phyloP scores from a whole-genome alignment of 2,888 invertebrate species.

The Diarsia rubi region DNA sequence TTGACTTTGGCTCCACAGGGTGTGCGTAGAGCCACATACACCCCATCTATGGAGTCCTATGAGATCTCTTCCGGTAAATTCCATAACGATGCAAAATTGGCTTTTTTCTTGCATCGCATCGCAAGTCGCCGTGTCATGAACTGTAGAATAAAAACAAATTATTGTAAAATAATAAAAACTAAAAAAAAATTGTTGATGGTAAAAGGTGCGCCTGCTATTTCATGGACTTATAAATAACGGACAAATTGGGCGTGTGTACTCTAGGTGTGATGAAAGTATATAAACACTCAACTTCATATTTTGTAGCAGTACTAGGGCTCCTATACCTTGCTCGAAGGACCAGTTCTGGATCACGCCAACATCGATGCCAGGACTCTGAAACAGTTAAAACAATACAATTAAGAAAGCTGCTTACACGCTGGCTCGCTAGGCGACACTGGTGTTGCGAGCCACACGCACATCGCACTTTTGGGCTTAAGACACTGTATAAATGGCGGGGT shows the following conservation, averaged over 20 bases:
- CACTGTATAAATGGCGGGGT: too few species aligned
- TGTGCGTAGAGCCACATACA: constrained; percentile 28
- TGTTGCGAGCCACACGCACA: too few species aligned
- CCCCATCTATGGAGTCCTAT: constrained; percentile 13
- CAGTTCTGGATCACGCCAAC: background rate
- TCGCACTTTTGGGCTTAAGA: too few species aligned
- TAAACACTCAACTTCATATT: background rate
- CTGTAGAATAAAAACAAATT: background rate
- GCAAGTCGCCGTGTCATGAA: background rate
- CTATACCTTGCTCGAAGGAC: background rate
- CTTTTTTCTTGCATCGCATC: background rate
- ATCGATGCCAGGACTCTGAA: background rate
- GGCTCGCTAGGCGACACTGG: too few species aligned
- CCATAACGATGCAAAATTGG: background rate
- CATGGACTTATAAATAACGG: background rate
- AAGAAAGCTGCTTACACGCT: background rate
- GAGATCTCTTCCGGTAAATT: background rate
- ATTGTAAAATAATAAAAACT: background rate
- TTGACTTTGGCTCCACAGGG: constrained; percentile 28
- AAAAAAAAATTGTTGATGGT: background rate
- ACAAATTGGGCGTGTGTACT: background rate
- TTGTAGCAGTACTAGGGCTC: background rate
- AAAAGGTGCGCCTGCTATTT: background rate
- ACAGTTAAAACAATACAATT: background rate
- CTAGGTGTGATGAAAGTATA: background rate